These are phyloP conservation scores for Melanotaenia pygmaea DNA, from an alignment of 2,797 vertebrate species.

Conservation along the genomic window DNA sequence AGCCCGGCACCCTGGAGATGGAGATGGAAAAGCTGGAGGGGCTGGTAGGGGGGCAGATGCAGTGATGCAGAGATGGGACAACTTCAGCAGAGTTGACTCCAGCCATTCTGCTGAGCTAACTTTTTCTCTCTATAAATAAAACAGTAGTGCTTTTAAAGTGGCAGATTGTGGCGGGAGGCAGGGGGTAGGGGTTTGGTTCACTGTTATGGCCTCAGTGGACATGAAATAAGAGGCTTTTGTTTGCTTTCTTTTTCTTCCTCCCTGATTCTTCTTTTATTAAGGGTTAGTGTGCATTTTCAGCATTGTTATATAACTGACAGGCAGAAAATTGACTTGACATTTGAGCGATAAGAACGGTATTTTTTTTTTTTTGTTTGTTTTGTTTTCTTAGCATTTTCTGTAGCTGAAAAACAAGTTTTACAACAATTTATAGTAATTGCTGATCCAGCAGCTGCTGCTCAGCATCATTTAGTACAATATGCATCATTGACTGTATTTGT, in stretches of 20 bases:
- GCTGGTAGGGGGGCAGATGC: constrained; percentile 18
- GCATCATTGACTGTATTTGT: constrained; percentile 4
- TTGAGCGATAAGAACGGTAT: neutral
- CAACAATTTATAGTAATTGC: constrained; percentile 18
- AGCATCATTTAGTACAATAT: neutral
- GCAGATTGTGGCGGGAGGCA: constrained; percentile 6
- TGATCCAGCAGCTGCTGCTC: constrained; percentile 23
- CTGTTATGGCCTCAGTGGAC: constrained; percentile 26
- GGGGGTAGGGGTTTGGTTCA: neutral
- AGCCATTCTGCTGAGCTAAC: constrained; percentile 55
- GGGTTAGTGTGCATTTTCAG: neutral
- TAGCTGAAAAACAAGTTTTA: neutral
- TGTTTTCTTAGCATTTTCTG: neutral
- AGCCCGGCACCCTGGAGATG: constrained; percentile 39
- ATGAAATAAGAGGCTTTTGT: constrained; percentile 9
- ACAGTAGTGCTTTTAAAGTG: constrained; percentile 66
- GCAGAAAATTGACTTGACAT: neutral
- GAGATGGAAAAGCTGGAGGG: constrained; percentile 53
- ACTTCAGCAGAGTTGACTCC: constrained; percentile 47
- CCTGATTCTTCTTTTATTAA: neutral
- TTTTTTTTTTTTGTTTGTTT: neutral
- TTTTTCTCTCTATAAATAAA: constrained; percentile 72
- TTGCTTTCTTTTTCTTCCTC: neutral
- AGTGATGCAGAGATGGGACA: constrained; percentile 31
- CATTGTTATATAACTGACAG: neutral